Conservation (phyloP, 2,888 invertebrate species). For the Drosophila prolongata region DNA sequence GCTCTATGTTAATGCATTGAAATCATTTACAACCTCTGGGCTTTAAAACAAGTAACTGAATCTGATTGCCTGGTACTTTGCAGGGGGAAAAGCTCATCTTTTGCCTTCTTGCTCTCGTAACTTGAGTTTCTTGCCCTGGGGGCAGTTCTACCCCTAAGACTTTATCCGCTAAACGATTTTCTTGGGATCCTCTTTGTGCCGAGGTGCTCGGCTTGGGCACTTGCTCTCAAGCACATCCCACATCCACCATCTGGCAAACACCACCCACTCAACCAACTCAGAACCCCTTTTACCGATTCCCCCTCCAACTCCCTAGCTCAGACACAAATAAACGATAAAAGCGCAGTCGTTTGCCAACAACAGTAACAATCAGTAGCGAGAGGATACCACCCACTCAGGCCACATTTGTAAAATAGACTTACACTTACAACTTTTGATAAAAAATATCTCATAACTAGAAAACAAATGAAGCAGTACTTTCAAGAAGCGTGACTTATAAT, state of each 20-base stretch:
- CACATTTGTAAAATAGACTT: not conserved
- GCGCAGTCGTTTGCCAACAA: conserved; percentile 77
- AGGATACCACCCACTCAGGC: conserved; percentile 29
- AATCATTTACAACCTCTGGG: not conserved
- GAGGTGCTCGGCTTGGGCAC: conserved; percentile 41
- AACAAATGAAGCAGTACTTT: too few relatives aligned
- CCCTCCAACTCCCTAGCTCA: conserved; percentile 49
- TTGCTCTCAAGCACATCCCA: conserved; percentile 42
- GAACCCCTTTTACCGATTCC: conserved; percentile 31
- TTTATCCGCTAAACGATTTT: conserved; percentile 47
- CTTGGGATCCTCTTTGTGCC: conserved; percentile 42
- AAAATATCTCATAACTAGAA: too few relatives aligned
- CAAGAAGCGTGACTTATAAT: too few relatives aligned
- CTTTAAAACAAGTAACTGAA: not conserved
- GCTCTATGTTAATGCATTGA: not conserved
- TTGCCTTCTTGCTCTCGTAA: conserved; percentile 20
- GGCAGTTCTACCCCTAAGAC: conserved; percentile 15
- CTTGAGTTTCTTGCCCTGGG: conserved; percentile 1
- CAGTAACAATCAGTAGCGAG: conserved; percentile 80
- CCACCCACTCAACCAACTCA: conserved; percentile 3
- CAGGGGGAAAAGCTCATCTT: conserved; percentile 19
- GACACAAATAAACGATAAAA: conserved; percentile 78
- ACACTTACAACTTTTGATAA: not conserved
- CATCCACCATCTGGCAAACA: conserved; percentile 4
- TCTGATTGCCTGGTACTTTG: conserved; percentile 18